Conservation (phyloP, 2,797 vertebrate species). For the Micromesistius poutassou region DNA sequence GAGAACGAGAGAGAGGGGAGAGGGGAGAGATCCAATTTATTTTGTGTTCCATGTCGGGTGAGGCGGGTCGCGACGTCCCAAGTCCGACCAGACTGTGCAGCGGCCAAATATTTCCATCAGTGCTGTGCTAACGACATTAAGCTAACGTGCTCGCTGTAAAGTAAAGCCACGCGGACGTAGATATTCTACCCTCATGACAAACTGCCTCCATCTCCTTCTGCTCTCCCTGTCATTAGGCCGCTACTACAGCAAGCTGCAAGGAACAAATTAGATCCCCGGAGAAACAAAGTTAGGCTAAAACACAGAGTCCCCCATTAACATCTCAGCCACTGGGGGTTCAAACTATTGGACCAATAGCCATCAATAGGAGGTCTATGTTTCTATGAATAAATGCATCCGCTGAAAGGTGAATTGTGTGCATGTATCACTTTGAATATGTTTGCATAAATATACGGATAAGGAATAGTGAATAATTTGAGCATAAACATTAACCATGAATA, state of each 20-base stretch:
- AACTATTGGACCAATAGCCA: not conserved
- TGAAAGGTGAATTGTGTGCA: not conserved
- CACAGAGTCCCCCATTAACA: not conserved
- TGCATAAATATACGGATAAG: not conserved
- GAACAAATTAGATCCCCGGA: not conserved
- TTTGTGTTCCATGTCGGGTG: constrained; percentile 22
- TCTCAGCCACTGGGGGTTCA: not conserved
- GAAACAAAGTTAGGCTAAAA: not conserved
- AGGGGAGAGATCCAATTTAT: constrained; percentile 19
- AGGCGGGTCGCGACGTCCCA: constrained; percentile 30
- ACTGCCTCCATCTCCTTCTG: not conserved
- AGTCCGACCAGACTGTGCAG: constrained; percentile 17
- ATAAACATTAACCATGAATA: not conserved
- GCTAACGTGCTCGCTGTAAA: constrained; percentile 28
- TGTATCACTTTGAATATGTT: not conserved
- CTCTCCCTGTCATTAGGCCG: not conserved
- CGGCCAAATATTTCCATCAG: constrained; percentile 39
- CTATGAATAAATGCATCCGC: not conserved
- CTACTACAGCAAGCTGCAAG: too few relatives aligned
- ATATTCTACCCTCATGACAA: constrained; percentile 30
- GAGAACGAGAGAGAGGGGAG: too few relatives aligned
- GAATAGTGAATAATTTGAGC: not conserved
- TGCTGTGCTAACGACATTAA: constrained; percentile 41
- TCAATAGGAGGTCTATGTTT: not conserved
- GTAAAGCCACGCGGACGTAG: constrained; percentile 47